Conservation (phyloP, 2,113 vertebrate genomes). For the Epinephelus fuscoguttatus region DNA sequence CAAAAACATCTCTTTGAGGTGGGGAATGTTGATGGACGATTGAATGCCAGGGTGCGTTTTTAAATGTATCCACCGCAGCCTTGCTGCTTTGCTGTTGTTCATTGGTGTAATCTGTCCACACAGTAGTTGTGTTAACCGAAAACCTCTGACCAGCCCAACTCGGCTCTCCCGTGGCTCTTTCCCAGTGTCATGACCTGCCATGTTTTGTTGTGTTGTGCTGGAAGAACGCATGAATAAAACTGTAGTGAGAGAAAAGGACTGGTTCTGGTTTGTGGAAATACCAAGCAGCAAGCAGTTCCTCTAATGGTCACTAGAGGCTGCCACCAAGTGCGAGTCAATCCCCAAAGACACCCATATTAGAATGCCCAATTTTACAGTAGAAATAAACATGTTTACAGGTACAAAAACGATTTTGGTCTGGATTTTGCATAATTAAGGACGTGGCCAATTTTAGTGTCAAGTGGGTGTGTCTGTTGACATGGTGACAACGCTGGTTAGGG, state of each 20-base stretch:
- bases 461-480: too few species aligned
- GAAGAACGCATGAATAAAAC: not conserved
- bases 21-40: constrained; percentile 23
- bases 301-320: too few species aligned
- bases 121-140: not conserved
- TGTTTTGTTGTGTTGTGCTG: not conserved
- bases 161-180: not conserved
- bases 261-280: not conserved
- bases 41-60: constrained; percentile 19
- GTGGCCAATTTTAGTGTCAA: too few species aligned
- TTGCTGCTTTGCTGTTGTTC: not conserved
- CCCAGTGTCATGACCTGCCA: not conserved
- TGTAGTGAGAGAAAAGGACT: not conserved
- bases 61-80: constrained; percentile 6
- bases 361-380: too few species aligned
- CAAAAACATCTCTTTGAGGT: not conserved
- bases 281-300: too few species aligned
- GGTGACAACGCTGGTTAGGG: too few species aligned
- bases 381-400: too few species aligned
- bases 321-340: too few species aligned
- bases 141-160: constrained; percentile 12
- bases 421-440: too few species aligned
- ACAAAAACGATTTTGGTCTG: too few species aligned
- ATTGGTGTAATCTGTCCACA: constrained; percentile 12
- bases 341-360: too few species aligned